phyloP scores from a whole-genome alignment of 2,888 invertebrate genomes.

The Rhagonycha fulva region DNA sequence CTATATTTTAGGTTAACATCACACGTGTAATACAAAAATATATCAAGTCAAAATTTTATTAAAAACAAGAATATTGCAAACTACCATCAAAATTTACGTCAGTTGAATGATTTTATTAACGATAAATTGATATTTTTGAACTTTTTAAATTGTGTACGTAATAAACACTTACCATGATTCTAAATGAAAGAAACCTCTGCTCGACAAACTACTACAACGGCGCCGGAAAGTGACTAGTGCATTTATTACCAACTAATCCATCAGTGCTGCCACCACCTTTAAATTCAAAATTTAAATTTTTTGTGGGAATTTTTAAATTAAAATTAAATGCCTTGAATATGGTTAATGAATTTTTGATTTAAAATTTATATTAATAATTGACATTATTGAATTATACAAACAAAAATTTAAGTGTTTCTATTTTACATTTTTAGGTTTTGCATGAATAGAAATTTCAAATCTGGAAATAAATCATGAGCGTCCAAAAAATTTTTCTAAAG shows the following conservation, averaged over 20 bases:
- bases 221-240: neutral
- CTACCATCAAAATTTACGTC: neutral
- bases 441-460: too few species aligned
- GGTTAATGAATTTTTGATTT: too few species aligned
- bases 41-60: neutral
- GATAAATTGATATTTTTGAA: neutral
- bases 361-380: neutral
- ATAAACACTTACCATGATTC: conserved; percentile 53
- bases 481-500: too few species aligned
- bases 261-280: neutral
- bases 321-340: neutral
- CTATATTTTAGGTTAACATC: conserved; percentile 35
- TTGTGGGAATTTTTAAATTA: neutral
- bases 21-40: conserved; percentile 14
- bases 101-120: neutral
- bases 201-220: neutral
- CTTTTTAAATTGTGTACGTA: conserved; percentile 1
- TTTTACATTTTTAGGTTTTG: too few species aligned
- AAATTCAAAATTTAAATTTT: neutral
- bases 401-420: too few species aligned
- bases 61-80: neutral
- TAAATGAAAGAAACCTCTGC: conserved; percentile 43
- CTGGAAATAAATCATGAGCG: too few species aligned
- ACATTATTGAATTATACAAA: neutral
- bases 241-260: neutral